A percentile compares a stretch with the other conserved stretches of the same genome.
phyloP scores from a whole-genome alignment of 2,113 vertebrate genomes.

The Clarias gariepinus region DNA sequence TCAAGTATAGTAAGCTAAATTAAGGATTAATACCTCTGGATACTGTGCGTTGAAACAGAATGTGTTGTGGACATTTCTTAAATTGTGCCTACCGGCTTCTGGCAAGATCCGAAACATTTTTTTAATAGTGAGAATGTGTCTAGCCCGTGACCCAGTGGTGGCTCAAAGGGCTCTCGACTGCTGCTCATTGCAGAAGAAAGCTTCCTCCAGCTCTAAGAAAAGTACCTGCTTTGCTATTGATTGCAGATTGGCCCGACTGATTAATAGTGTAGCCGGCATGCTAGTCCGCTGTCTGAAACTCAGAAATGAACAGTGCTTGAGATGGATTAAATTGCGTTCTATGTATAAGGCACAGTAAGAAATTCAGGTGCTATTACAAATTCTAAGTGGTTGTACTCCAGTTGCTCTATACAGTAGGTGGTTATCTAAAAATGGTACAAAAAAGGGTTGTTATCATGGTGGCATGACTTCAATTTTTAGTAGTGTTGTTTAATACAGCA shows the following conservation, averaged over 20 bases:
- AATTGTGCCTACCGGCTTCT: background rate
- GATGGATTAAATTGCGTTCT: slow-evolving; percentile 22
- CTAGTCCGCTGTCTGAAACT: slow-evolving; percentile 5
- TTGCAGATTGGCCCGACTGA: slow-evolving; percentile 40
- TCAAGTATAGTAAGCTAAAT: background rate
- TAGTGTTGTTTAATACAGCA: background rate
- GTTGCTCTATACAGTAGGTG: background rate
- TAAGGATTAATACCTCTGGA: background rate
- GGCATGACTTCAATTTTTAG: background rate
- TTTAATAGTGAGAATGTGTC: background rate
- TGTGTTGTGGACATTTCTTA: background rate
- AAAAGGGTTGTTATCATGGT: background rate
- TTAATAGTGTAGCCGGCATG: slow-evolving; percentile 22
- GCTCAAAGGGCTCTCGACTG: background rate
- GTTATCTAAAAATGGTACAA: background rate
- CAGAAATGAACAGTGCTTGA: slow-evolving; percentile 25
- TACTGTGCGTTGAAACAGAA: background rate
- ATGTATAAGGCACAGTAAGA: background rate
- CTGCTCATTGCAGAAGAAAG: slow-evolving; percentile 35
- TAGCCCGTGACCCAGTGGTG: background rate
- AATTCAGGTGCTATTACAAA: background rate
- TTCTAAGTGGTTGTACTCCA: background rate
- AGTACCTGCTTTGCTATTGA: slow-evolving; percentile 38
- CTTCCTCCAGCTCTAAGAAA: slow-evolving; percentile 36
- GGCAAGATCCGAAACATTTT: slow-evolving; percentile 1